A percentile compares a stretch with the other conserved stretches of the same genome.
Evolutionary conservation across 2,797 vertebrate species (phyloP).

Genomic region (Acrossocheilus wenchowensis): DNA sequence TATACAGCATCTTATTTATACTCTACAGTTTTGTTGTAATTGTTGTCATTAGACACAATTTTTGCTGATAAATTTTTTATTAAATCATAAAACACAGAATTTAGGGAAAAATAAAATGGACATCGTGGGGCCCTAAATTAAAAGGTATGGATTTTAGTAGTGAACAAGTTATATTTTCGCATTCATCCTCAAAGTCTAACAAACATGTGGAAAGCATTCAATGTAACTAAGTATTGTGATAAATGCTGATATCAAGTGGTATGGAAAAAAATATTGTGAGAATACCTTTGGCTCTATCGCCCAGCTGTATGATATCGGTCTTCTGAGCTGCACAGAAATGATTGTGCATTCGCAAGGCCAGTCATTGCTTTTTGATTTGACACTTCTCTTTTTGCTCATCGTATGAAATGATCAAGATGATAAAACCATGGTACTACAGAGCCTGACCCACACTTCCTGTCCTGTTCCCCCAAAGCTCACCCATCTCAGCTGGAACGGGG

Average conservation of each 20-base stretch:
- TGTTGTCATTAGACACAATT: not conserved
- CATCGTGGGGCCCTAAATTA: not conserved
- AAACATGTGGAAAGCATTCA: not conserved
- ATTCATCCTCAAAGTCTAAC: not conserved
- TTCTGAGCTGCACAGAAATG: not conserved
- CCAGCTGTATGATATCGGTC: not conserved
- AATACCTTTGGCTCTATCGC: not conserved
- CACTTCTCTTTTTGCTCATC: not conserved
- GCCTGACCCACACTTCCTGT: not conserved
- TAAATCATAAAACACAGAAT: not conserved
- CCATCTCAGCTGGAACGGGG: slow-evolving; percentile 69
- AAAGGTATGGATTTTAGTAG: not conserved
- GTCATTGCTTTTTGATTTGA: slow-evolving; percentile 8
- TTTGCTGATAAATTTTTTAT: not conserved
- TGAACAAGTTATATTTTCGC: not conserved
- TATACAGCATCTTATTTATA: not conserved
- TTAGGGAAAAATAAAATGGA: not conserved
- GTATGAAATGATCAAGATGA: slow-evolving; percentile 8
- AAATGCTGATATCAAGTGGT: not conserved
- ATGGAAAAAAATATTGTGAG: not conserved
- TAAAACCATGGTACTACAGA: not conserved
- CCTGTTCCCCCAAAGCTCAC: slow-evolving; percentile 40
- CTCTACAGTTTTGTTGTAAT: not conserved
- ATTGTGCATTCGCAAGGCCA: not conserved
- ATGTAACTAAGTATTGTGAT: not conserved